Evolutionary conservation across 1,140 invertebrate species (phyloP).

Genomic region (Maconellicoccus hirsutus): DNA sequence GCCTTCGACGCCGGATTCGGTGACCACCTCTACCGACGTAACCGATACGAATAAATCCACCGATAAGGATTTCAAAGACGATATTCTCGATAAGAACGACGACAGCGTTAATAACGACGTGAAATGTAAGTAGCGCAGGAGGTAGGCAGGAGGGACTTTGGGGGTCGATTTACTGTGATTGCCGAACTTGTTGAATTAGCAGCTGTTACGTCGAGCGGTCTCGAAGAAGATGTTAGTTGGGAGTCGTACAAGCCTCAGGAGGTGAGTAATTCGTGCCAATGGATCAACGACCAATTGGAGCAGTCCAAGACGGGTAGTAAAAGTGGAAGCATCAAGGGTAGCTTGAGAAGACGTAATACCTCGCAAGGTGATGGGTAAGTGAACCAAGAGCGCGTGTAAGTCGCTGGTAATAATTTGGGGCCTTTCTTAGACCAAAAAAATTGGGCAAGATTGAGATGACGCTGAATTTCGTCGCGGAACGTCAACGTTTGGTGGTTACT

Average conservation of each 20-base stretch:
- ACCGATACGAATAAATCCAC: not conserved
- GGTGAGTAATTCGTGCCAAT: conserved; percentile 6
- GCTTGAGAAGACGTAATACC: not conserved
- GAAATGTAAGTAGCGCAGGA: not conserved
- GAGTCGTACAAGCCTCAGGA: not conserved
- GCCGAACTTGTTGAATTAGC: not conserved
- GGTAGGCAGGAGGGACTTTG: not conserved
- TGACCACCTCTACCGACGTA: not conserved
- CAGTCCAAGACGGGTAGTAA: not conserved
- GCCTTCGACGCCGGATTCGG: not conserved
- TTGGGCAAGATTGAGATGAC: conserved; percentile 73
- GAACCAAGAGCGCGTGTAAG: too few species aligned
- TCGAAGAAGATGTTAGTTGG: not conserved
- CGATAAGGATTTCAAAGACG: conserved; percentile 7
- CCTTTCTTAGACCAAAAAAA: not conserved
- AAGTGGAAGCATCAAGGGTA: not conserved
- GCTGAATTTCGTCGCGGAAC: conserved; percentile 66
- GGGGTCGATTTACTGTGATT: not conserved
- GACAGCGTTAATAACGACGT: not conserved
- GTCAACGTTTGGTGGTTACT: conserved; percentile 67
- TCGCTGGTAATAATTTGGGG: too few species aligned
- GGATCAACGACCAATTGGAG: not conserved
- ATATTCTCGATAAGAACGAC: not conserved
- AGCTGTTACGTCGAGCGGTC: not conserved
- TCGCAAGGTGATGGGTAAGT: conserved; percentile 2